Evolutionary conservation across 2,888 invertebrate genomes (phyloP), one percentile per base, ranked within the genome.

Genomic region (Phortica okadai): DNA sequence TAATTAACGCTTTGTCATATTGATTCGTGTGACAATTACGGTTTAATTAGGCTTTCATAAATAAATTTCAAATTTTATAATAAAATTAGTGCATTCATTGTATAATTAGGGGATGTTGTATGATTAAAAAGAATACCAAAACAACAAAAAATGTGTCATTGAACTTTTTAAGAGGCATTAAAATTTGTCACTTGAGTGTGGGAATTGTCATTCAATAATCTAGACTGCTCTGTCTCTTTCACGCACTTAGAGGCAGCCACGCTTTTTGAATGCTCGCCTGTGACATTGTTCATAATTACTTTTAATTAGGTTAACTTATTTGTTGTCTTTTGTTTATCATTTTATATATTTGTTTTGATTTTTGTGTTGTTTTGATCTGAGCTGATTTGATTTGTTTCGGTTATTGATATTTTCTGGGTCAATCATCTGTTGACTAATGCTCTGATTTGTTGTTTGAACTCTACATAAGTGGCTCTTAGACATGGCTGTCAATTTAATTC

Each of bases 111-210:
- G 14, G 14, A 50, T 50, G 33, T 50, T 50, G 10, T 1, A 2
- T 50, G 14, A 50, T 8, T 14, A 1, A 50, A 11, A 50, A 50
- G 14, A 50, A 50, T 50, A 50, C 8, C 0, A 50, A 45, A 45
- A 21, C 45, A 45, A 45, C 6, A 45, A 70, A 10, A 70, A 33
- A 56, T 54, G 33, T 72, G 54, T 45, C 56, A 54, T 33, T 72
- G 70, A 72, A 72, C 70, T 56, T 72, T 7, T 50, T 54, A 33
- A 56, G 54, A 72, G n/a, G 16, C 42, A 25, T 21, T 21, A 33
- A 70, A 70, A 70, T 72, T 25, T 72, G 54, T 54, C 70, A 54
- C 10, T 56, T 72, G 33, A 56, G 54, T 72, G 56, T 72, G 70
- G 70, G 70, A 72, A 72, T 54, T 72, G 56, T 45, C 42, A 6